A percentile compares a stretch with the other conserved stretches of the same genome.
Evolutionary conservation across 2,113 vertebrate species (phyloP).

Genomic region (Rhinoderma darwinii): DNA sequence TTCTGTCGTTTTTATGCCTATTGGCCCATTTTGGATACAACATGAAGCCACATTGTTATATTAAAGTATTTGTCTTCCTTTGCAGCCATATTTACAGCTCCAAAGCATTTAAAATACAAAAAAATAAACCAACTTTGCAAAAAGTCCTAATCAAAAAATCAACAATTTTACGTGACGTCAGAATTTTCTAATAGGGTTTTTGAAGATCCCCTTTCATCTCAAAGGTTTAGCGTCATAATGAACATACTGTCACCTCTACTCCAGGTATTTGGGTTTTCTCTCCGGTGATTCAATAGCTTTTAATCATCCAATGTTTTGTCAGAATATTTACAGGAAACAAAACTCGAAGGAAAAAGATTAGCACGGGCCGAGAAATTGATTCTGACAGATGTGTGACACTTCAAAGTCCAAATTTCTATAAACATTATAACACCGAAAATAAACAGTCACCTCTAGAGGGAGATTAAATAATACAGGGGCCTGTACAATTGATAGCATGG

Average conservation of each 20-base stretch:
- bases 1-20: no score
- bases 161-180: no score
- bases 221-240: not conserved
- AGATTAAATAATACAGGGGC: not conserved
- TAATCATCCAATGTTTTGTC: slow-evolving; percentile 52
- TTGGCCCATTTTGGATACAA: no score
- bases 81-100: no score
- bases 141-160: no score
- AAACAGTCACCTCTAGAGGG: not conserved
- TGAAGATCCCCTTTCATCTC: not conserved
- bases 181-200: no score
- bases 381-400: slow-evolving; percentile 51
- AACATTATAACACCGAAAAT: slow-evolving; percentile 23
- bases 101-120: no score
- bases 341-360: slow-evolving; percentile 45
- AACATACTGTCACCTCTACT: not conserved
- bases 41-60: no score
- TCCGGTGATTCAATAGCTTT: slow-evolving; percentile 17
- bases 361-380: slow-evolving; percentile 38
- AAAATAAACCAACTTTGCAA: no score
- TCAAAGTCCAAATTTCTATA: slow-evolving; percentile 30
- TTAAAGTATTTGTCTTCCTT: no score
- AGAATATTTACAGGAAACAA: slow-evolving; percentile 44
- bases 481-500: not conserved
- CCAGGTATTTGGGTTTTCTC: slow-evolving; percentile 25